These are phyloP conservation scores for Epirrhoe tristata DNA, from an alignment of 2,888 invertebrate genomes.

Conservation along the genomic window DNA sequence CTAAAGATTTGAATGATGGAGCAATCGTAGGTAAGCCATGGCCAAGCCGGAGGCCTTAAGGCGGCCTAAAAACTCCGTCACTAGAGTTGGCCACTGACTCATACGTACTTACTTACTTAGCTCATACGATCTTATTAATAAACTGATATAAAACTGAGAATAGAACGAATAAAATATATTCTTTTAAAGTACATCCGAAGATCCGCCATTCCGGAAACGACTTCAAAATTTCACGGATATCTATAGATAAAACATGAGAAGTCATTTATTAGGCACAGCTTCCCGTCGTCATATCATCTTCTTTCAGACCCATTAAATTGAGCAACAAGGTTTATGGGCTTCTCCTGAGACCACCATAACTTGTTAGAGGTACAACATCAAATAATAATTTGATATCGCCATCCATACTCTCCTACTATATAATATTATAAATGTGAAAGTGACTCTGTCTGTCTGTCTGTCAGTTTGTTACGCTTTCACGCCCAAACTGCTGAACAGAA, in stretches of 20 bases:
- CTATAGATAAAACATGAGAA: conserved; percentile 30
- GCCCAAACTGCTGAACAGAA: too few relatives aligned
- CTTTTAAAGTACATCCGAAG: background rate
- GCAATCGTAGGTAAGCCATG: too few relatives aligned
- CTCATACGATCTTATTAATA: too few relatives aligned
- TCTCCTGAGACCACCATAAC: conserved; percentile 45
- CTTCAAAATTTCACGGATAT: background rate
- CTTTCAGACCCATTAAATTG: conserved; percentile 40
- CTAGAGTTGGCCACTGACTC: too few relatives aligned
- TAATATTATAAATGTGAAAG: too few relatives aligned
- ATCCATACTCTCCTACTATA: too few relatives aligned
- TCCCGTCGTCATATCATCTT: conserved; percentile 40
- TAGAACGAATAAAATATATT: background rate
- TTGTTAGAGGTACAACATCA: background rate
- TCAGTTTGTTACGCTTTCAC: too few relatives aligned
- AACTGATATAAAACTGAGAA: background rate
- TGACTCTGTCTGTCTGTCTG: too few relatives aligned
- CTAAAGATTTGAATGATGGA: too few relatives aligned
- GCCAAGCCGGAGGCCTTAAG: too few relatives aligned
- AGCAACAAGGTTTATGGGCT: conserved; percentile 44
- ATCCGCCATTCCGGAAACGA: background rate
- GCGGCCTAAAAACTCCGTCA: too few relatives aligned
- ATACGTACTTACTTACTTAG: too few relatives aligned
- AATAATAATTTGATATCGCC: background rate
- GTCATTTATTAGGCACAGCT: conserved; percentile 7